Conservation (phyloP, 1,140 invertebrate genomes). For the Leptopilina clavipes region DNA sequence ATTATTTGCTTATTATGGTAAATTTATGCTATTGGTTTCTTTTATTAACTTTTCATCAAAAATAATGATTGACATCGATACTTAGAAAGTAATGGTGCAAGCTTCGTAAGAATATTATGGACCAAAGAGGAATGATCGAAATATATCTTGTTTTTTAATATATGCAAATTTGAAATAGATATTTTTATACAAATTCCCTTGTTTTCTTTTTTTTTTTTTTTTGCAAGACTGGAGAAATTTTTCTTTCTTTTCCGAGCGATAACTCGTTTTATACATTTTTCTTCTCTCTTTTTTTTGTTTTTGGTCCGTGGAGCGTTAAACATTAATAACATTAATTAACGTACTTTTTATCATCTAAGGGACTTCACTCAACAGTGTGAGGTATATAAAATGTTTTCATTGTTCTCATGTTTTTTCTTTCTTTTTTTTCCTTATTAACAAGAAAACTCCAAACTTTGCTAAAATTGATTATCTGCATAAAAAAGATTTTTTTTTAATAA, state of each 20-base stretch:
- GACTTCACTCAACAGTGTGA: constrained; percentile 45
- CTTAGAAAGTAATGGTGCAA: neutral
- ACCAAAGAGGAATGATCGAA: constrained; percentile 5
- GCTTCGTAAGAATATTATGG: neutral
- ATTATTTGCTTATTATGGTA: neutral
- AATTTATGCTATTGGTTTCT: neutral
- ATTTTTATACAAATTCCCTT: neutral
- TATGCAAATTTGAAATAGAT: neutral
- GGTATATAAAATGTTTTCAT: constrained; percentile 43
- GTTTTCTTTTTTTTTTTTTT: neutral
- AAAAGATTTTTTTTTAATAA: too few species aligned
- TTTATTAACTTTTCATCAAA: neutral
- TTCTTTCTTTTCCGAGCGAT: constrained; percentile 45
- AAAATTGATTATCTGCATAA: neutral
- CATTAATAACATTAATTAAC: constrained; percentile 58
- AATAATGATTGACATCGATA: constrained; percentile 20
- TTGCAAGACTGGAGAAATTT: neutral
- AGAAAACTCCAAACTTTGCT: constrained; percentile 2
- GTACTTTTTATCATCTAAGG: constrained; percentile 55
- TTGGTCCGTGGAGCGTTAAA: constrained; percentile 69
- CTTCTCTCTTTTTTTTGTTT: neutral
- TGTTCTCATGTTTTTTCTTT: neutral
- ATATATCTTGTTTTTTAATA: too few species aligned
- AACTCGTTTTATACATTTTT: constrained; percentile 58
- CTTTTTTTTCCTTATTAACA: neutral